These are phyloP conservation scores for Telmatochromis sp. DNA, from an alignment of 2,113 vertebrate species.

Conservation along the genomic window DNA sequence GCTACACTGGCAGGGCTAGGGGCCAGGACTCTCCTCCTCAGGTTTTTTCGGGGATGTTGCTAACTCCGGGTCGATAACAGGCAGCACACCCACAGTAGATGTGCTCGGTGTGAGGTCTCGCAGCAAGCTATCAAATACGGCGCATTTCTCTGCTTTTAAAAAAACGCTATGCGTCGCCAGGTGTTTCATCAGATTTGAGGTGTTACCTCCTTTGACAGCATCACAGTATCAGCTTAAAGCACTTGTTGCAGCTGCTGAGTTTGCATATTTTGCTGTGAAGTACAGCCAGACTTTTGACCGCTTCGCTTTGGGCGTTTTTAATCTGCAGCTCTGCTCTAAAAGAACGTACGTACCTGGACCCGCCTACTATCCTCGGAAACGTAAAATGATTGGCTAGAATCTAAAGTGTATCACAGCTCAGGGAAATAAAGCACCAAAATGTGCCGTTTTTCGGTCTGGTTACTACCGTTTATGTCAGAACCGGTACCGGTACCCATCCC, in stretches of 20 bases:
- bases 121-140: neutral
- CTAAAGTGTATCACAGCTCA: fast-evolving
- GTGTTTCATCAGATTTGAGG: fast-evolving
- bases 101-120: too few relatives aligned
- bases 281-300: neutral
- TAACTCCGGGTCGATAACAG: fast-evolving
- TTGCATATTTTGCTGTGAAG: neutral
- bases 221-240: neutral
- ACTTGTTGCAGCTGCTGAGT: neutral
- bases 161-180: fast-evolving
- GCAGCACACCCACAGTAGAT: neutral
- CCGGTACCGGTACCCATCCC: fast-evolving
- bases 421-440: fast-evolving
- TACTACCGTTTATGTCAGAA: neutral
- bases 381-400: neutral
- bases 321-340: neutral
- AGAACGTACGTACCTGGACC: fast-evolving
- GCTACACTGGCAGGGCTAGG: too few relatives aligned
- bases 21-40: too few relatives aligned
- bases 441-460: neutral
- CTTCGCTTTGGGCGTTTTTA: fast-evolving
- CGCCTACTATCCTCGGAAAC: fast-evolving
- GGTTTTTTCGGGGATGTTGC: too few relatives aligned
- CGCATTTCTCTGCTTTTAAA: fast-evolving
- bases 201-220: fast-evolving